A percentile compares a stretch with the other conserved stretches of the same genome.
Evolutionary conservation across 1,140 invertebrate genomes (phyloP).

Genomic region (Drosophila busckii): DNA sequence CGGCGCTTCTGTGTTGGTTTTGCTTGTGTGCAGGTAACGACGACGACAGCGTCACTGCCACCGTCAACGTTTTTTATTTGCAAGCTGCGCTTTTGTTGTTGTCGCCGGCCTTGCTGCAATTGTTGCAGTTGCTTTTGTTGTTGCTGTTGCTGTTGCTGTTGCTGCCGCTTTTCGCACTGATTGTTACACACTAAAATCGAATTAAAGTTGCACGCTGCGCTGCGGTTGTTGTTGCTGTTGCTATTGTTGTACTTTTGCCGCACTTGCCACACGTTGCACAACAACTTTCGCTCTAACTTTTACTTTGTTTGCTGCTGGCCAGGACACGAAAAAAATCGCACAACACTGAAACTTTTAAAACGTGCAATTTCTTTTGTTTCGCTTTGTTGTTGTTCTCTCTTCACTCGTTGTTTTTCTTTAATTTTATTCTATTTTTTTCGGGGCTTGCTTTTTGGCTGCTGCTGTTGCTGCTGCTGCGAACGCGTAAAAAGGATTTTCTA

Average conservation of each 20-base stretch:
- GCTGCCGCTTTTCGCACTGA: conserved; percentile 45
- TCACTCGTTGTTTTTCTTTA: background rate
- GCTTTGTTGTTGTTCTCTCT: background rate
- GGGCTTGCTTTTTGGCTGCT: conserved; percentile 9
- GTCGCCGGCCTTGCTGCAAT: conserved; percentile 12
- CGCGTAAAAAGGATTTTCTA: conserved; percentile 53
- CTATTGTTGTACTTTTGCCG: conserved; percentile 39
- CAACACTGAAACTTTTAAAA: conserved; percentile 42
- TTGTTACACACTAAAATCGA: conserved; percentile 72
- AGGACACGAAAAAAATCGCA: conserved; percentile 16
- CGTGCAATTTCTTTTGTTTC: conserved; percentile 37
- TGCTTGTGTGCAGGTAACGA: conserved; percentile 21
- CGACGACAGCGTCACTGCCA: conserved; percentile 15
- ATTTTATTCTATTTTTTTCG: conserved; percentile 7
- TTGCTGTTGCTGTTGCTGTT: conserved; percentile 13
- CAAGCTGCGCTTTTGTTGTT: conserved; percentile 40
- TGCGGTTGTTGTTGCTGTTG: conserved; percentile 8
- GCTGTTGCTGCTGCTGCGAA: conserved; percentile 23
- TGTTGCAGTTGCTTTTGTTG: conserved; percentile 9
- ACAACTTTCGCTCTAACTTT: conserved; percentile 67
- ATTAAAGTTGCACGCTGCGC: conserved; percentile 59
- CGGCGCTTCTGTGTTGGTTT: background rate
- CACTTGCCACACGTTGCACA: conserved; percentile 64
- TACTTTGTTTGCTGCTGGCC: conserved; percentile 54
- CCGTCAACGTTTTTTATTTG: too few species aligned